A percentile compares a stretch with the other conserved stretches of the same genome.
Evolutionary conservation across 2,113 vertebrate species (phyloP).

Genomic region (Syrmaticus mikado): DNA sequence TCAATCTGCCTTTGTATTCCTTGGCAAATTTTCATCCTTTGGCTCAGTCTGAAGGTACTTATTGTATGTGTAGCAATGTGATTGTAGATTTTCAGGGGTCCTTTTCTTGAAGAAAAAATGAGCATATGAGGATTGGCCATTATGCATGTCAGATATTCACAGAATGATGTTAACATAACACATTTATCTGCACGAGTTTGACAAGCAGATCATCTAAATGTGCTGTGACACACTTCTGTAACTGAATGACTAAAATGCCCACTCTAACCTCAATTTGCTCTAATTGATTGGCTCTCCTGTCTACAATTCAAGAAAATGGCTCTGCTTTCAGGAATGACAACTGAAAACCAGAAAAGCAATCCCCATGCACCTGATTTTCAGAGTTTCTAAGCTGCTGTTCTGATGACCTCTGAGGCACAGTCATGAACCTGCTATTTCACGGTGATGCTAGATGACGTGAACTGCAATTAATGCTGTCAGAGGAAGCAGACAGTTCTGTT

Average conservation of each 20-base stretch:
- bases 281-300: not conserved
- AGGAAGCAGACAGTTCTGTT: not conserved
- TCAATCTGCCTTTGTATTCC: not conserved
- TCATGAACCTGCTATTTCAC: not conserved
- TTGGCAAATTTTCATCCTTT: not conserved
- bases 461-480: not conserved
- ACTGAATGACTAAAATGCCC: slow-evolving; percentile 5
- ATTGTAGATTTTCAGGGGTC: not conserved
- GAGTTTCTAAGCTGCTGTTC: not conserved
- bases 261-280: slow-evolving; percentile 21
- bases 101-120: not conserved
- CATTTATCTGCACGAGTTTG: not conserved
- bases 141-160: not conserved
- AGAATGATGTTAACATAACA: not conserved
- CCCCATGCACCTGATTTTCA: not conserved
- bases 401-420: not conserved
- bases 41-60: not conserved
- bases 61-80: accelerated
- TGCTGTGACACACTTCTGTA: not conserved
- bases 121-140: not conserved
- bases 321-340: not conserved
- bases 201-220: not conserved
- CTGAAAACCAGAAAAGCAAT: not conserved
- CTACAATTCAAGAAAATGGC: not conserved
- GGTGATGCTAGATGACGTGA: not conserved